Evolutionary conservation across 1,140 invertebrate species (phyloP).

Genomic region (Euwallacea similis): DNA sequence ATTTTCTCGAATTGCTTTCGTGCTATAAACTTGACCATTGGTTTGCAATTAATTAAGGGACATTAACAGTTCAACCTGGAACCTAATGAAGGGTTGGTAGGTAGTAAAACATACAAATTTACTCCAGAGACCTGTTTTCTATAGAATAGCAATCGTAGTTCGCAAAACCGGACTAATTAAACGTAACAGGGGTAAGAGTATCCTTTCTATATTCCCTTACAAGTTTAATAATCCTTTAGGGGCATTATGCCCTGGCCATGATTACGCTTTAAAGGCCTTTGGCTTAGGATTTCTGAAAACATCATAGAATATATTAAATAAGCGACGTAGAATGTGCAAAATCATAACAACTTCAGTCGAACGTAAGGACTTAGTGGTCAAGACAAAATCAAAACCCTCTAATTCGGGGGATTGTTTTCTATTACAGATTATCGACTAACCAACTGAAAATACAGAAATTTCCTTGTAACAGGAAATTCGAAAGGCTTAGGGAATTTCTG

Average conservation of each 20-base stretch:
- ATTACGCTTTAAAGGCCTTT: constrained; percentile 18
- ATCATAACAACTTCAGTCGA: constrained; percentile 3
- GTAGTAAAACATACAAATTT: constrained; percentile 3
- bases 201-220: constrained; percentile 24
- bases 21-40: not conserved
- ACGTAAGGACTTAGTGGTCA: constrained; percentile 2
- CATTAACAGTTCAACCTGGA: not conserved
- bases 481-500: too few species aligned
- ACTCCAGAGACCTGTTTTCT: constrained; percentile 1
- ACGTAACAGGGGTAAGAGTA: constrained; percentile 20
- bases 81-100: not conserved
- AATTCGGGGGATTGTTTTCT: constrained; percentile 3
- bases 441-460: not conserved
- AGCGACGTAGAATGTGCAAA: constrained; percentile 7
- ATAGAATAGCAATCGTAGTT: constrained; percentile 5
- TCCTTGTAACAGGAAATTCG: too few species aligned
- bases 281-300: constrained; percentile 15
- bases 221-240: constrained; percentile 20
- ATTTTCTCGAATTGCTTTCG: not conserved
- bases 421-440: not conserved
- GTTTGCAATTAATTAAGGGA: constrained; percentile 1
- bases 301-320: constrained; percentile 4
- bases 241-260: constrained; percentile 13
- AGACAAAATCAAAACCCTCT: constrained; percentile 5
- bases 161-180: constrained; percentile 25